Evolutionary conservation across 2,113 vertebrate genomes (phyloP), one percentile per base, ranked within the genome.

Genomic region (Formicarius rufipectus): DNA sequence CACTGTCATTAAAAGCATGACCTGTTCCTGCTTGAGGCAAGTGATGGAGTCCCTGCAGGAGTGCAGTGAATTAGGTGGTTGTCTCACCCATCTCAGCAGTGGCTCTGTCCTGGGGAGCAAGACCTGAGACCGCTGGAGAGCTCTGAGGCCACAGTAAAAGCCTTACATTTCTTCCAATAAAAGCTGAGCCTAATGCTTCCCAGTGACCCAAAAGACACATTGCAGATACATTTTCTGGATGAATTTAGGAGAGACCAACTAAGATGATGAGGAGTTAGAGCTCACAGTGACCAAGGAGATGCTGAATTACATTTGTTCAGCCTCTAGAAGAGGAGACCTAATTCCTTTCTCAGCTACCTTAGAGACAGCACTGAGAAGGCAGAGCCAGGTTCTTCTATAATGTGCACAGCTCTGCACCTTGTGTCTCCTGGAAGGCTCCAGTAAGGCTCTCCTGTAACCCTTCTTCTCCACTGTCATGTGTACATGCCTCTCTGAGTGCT

Each of bases 1-100:
- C 12, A 17, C 56, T 59, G 50, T 91, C 85, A 96, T 95, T 95
- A 96, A 86, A 87, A 81, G 52, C 75, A 86, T 84, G 75, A 96
- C 52, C 50, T 96, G 85, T 47, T 95, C 72, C 47, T 52, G 78
- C 85, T 77, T 53, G 68, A 96, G 90, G 78, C 82, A 95, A 87
- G 62, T 6, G 50, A 62, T 66, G 76, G 59, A 94, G 82, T 83
- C 55, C 50, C 59, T 63, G 23, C 42, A 62, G 76, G 42, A 63
- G 27, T 33, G 33, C 23, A 74, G 59, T 52, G 27, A 95, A 85
- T 60, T 64, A 84, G 39, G 35, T 44, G 47, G n/a, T 33, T 86
- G 21, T 7, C 83, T 67, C 78, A 86, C 33, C 30, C 37, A 4
- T 7, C 52, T 35, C 86, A 87, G 72, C 78, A 53, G 53, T 18